Evolutionary conservation across 2,888 invertebrate genomes (phyloP).

Genomic region (Taphrorychus bicolor): DNA sequence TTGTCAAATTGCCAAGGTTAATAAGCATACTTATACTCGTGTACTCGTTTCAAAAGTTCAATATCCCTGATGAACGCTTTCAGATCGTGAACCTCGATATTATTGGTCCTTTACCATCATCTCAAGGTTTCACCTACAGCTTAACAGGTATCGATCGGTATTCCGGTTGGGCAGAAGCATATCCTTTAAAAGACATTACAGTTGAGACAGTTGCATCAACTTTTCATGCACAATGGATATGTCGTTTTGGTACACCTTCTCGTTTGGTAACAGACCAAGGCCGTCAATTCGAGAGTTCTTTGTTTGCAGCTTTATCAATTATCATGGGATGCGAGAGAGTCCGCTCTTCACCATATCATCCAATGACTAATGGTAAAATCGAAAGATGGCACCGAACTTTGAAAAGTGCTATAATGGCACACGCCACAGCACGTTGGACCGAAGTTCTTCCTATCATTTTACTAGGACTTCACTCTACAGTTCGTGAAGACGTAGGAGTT

Average conservation of each 20-base stretch:
- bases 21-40: not conserved
- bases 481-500: conserved; percentile 3
- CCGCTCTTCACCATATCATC: too few relatives aligned
- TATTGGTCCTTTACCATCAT: conserved; percentile 4
- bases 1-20: not conserved
- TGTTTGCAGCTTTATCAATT: conserved; percentile 9
- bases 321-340: too few relatives aligned
- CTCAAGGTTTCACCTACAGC: conserved; percentile 11
- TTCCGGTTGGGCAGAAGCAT: conserved; percentile 11
- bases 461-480: not conserved
- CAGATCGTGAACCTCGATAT: conserved; percentile 3
- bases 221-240: conserved; percentile 7
- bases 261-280: conserved; percentile 12
- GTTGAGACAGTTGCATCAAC: conserved; percentile 1
- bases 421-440: conserved; percentile 5
- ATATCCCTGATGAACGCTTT: conserved; percentile 1
- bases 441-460: conserved; percentile 3
- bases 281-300: conserved; percentile 10
- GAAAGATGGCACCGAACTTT: conserved; percentile 13
- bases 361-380: conserved; percentile 13
- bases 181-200: not conserved
- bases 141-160: conserved; percentile 9
- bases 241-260: conserved; percentile 3
- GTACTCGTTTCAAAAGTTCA: conserved; percentile 5
- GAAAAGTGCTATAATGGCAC: conserved; percentile 7